Percentiles rank a stretch among this genome's conserved stretches.
Conservation (phyloP, 2,797 vertebrate species). For the Rhincodon typus region DNA sequence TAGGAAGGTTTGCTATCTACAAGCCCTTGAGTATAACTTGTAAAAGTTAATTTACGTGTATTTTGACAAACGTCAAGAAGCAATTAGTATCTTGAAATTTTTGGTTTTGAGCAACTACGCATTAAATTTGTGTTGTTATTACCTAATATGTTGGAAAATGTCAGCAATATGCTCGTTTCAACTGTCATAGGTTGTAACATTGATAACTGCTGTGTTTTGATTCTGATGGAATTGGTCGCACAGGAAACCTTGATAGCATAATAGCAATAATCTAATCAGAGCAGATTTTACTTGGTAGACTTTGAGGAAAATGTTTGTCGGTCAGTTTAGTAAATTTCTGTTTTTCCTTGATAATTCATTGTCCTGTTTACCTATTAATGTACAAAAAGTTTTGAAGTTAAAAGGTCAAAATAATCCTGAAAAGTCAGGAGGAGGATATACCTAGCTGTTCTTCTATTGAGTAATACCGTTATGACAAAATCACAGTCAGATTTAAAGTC, state of each 20-base stretch:
- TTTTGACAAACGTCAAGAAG: neutral
- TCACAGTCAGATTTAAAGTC: no score
- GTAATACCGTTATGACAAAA: no score
- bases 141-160: neutral
- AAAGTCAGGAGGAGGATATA: neutral
- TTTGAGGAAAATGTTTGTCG: neutral
- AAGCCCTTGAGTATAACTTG: neutral
- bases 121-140: neutral
- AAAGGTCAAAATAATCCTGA: neutral
- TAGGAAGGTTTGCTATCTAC: neutral
- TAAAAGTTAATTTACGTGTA: slow-evolving; percentile 15
- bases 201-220: neutral
- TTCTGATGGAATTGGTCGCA: neutral
- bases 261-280: neutral
- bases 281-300: neutral
- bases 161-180: neutral
- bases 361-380: neutral
- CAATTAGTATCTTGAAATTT: neutral
- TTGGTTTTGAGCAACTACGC: neutral
- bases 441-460: neutral
- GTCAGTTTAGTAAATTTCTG: neutral
- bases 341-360: neutral
- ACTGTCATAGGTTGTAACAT: neutral
- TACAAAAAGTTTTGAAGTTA: neutral
- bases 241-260: neutral